Conservation (phyloP, 2,113 vertebrate species). For the Pseudois nayaur region DNA sequence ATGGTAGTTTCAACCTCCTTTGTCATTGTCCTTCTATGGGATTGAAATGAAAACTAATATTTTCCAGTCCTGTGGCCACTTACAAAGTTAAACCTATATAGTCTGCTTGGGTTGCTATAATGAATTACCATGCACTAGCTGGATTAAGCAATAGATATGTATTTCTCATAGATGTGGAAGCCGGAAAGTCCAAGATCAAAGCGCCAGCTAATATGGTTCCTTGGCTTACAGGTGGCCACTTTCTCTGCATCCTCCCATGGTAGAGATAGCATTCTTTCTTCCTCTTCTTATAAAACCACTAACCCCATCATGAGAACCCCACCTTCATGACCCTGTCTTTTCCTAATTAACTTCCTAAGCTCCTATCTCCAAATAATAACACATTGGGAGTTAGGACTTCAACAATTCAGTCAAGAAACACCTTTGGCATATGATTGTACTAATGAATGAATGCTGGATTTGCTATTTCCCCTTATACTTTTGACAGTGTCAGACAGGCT, state of each 20-base stretch:
- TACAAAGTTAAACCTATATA: neutral
- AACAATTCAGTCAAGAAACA: neutral
- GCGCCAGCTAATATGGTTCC: neutral
- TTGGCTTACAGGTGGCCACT: neutral
- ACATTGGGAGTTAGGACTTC: neutral
- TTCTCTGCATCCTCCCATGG: neutral
- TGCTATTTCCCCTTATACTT: neutral
- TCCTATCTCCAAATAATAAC: neutral
- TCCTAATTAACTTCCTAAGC: neutral
- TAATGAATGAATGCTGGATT: neutral
- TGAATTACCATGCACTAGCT: neutral
- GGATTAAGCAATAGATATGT: neutral
- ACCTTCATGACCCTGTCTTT: neutral
- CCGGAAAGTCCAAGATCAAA: neutral
- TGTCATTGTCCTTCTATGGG: neutral
- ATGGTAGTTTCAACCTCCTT: neutral
- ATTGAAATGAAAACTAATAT: neutral
- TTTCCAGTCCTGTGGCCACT: neutral
- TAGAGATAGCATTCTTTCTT: neutral
- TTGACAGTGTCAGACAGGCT: neutral
- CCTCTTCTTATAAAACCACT: neutral
- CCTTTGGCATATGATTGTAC: neutral
- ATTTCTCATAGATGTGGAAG: neutral
- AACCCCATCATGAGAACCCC: neutral
- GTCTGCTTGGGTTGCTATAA: neutral